phyloP scores from a whole-genome alignment of 2,113 vertebrate species.

The Ceuthmochares aereus region DNA sequence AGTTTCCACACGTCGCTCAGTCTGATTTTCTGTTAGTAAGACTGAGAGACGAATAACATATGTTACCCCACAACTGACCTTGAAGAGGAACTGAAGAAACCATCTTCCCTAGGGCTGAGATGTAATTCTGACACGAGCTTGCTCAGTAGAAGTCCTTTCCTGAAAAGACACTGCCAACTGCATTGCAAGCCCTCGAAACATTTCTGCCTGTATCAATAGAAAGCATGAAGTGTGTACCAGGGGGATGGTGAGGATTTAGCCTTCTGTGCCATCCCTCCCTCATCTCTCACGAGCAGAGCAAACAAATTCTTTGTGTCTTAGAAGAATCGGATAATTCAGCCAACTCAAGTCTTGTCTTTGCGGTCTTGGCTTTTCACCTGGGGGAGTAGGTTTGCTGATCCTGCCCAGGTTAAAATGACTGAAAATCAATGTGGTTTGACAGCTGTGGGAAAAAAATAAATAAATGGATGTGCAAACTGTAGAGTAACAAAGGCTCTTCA shows the following conservation, averaged over 20 bases:
- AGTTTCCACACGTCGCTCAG: slow-evolving; percentile 56
- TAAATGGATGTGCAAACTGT: not conserved
- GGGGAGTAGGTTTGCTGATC: slow-evolving; percentile 59
- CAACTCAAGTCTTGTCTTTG: not conserved
- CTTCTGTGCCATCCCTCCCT: slow-evolving; percentile 51
- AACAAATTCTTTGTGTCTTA: slow-evolving; percentile 36
- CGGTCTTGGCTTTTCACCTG: slow-evolving; percentile 67
- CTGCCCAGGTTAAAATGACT: slow-evolving; percentile 68
- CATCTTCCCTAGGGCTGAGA: slow-evolving; percentile 55
- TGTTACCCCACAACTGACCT: slow-evolving; percentile 70
- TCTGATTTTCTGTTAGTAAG: slow-evolving; percentile 63
- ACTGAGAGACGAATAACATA: slow-evolving; percentile 63
- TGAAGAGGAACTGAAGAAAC: slow-evolving; percentile 54
- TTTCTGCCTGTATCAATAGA: slow-evolving; percentile 30
- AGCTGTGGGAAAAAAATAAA: slow-evolving; percentile 5
- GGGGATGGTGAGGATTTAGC: slow-evolving; percentile 38
- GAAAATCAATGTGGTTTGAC: slow-evolving; percentile 78
- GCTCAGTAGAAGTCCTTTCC: not conserved
- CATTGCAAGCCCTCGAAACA: not conserved
- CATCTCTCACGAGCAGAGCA: slow-evolving; percentile 39
- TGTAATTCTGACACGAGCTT: not conserved
- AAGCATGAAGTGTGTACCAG: not conserved
- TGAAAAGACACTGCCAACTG: slow-evolving; percentile 24
- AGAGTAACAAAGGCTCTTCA: not conserved
- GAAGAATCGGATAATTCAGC: slow-evolving; percentile 35